These are phyloP conservation scores for Pachydiplax longipennis DNA, from an alignment of 2,888 invertebrate genomes.

Conservation along the genomic window DNA sequence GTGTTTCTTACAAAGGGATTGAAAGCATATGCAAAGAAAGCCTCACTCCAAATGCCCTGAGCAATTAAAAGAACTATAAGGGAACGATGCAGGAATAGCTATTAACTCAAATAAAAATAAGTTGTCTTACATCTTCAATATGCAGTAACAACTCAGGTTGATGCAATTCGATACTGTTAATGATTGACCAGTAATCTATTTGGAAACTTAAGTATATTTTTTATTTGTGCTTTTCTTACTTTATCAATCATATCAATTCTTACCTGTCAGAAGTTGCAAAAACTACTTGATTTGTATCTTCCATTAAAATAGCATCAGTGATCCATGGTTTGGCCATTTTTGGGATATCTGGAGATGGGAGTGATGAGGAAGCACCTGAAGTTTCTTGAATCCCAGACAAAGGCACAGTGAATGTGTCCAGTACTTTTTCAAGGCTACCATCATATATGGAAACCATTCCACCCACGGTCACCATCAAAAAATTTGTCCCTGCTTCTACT, in stretches of 20 bases:
- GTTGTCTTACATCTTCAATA: no score
- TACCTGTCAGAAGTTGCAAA: constrained; percentile 9
- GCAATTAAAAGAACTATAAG: no score
- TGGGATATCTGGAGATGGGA: background rate
- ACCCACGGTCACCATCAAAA: background rate
- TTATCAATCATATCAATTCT: background rate
- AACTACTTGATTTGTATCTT: background rate
- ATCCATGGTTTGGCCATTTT: constrained; percentile 10
- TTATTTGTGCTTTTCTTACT: background rate
- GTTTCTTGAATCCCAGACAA: background rate
- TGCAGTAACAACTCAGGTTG: no score
- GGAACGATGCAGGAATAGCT: no score
- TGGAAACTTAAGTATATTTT: background rate
- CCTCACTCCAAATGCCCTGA: no score
- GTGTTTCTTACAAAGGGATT: no score
- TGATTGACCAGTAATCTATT: no score
- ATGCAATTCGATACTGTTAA: background rate
- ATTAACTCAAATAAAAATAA: no score
- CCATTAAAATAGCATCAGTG: background rate
- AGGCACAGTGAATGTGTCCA: background rate
- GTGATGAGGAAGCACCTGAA: background rate
- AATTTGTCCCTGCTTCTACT: background rate
- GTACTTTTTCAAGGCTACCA: background rate
- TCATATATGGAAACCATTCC: background rate
- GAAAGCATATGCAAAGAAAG: no score